Base-by-base conservation (phyloP, 2,113 vertebrate genomes). In the Pluvianellus socialis region DNA sequence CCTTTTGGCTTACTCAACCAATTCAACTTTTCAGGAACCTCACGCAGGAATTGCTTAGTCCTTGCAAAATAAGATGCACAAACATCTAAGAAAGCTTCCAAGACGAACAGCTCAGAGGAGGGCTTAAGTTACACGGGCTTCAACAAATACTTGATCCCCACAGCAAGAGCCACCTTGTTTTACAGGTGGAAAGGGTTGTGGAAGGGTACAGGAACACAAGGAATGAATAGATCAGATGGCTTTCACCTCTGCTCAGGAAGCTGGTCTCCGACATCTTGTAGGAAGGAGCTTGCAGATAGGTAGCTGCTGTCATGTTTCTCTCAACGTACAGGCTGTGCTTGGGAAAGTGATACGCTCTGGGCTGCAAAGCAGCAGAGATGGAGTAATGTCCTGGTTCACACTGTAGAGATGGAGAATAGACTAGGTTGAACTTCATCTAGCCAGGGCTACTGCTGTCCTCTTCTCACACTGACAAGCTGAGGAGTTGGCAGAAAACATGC, bases 291-390 rank as follows among this genome's bases (percentile, higher is more conserved):
- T 38, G 42, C 3, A 18, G 52, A 27, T 10, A 26, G 40, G 52
- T 44, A 70, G 9, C 47, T 47, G 30, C 63, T 50, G 32, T 72
- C 58, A 30, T 24, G 52, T 66, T 76, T 52, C n/a, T 55, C 44
- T 61, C 32, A 55, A 20, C 0, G 1, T 38, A 30, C 56, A 50
- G 52, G 44, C 47, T 55, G 21, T 28, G 35, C 24, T 28, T 35
- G 44, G 38, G 67, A 11, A 61, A 47, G 62, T 4, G 20, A 12
- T n/a, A 5, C 1, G 0, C 2, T 9, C 15, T 20, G 70, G 65
- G 66, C 74, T 79, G 50, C 68, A 79, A 22, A 91, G 80, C 55
- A 80, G 65, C 50, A 50, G 79, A 40, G 16, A 27, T 33, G 30
- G 33, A 44, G 62, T 44, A 20, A 53, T 73, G 53, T 33, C 40